A percentile compares a stretch with the other conserved stretches of the same genome.
Conservation (phyloP, 2,113 vertebrate genomes). For the Pandion haliaetus region DNA sequence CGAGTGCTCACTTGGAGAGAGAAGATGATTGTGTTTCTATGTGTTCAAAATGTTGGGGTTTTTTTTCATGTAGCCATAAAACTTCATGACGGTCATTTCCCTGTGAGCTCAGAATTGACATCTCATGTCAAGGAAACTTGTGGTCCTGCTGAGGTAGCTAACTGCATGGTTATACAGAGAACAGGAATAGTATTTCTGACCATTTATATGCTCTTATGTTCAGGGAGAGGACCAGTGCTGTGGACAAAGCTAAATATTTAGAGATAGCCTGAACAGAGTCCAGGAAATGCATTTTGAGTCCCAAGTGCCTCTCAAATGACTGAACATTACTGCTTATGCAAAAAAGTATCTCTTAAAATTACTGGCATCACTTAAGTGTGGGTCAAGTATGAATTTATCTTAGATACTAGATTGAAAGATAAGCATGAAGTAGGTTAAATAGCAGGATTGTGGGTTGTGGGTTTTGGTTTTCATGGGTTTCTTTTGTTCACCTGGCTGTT, state of each 20-base stretch:
- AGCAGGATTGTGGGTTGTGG: neutral
- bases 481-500: neutral
- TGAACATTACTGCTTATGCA: neutral
- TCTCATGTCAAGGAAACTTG: neutral
- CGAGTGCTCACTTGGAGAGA: neutral
- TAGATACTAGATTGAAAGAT: neutral
- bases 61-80: neutral
- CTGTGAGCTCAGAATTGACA: neutral
- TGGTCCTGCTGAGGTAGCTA: neutral
- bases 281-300: neutral
- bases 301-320: neutral
- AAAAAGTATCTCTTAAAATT: neutral
- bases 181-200: neutral
- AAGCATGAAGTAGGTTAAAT: neutral
- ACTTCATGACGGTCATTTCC: neutral
- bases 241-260: neutral
- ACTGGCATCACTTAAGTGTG: neutral
- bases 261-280: neutral
- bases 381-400: neutral
- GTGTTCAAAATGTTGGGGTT: neutral
- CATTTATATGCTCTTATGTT: accelerated
- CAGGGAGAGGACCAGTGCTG: neutral
- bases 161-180: neutral
- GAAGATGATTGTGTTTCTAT: neutral
- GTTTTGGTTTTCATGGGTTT: accelerated